Percentiles rank a stretch among this genome's conserved stretches.
Evolutionary conservation across 2,113 vertebrate genomes (phyloP).

Genomic region (Engystomops pustulosus): DNA sequence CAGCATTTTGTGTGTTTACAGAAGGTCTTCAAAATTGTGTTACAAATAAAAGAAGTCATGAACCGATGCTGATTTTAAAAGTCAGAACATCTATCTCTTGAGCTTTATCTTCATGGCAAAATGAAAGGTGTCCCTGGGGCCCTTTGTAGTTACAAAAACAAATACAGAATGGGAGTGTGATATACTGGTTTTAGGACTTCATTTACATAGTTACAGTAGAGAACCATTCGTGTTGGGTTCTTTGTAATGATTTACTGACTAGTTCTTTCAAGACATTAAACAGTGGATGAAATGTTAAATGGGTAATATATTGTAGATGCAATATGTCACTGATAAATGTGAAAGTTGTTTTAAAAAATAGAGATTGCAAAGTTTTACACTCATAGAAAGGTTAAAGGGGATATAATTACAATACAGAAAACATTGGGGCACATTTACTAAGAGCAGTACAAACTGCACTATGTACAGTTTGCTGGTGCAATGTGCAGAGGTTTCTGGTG

Average conservation of each 20-base stretch:
- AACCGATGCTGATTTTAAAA: neutral
- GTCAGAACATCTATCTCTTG: neutral
- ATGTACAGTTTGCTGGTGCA: no score
- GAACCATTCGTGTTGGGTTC: neutral
- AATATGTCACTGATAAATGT: neutral
- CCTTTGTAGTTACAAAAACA: neutral
- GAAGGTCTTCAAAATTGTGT: neutral
- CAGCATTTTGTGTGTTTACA: neutral
- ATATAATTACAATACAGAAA: no score
- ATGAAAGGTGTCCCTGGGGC: neutral
- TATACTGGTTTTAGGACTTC: neutral
- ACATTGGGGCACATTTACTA: no score
- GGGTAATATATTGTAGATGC: neutral
- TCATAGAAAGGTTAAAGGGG: no score
- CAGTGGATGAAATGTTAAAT: neutral
- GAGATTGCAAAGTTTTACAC: no score
- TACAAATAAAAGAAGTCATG: neutral
- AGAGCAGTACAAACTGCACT: no score
- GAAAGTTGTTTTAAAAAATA: no score
- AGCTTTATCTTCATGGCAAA: neutral
- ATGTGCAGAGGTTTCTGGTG: no score
- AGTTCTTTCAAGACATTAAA: neutral
- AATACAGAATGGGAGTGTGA: neutral
- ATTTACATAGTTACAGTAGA: neutral
- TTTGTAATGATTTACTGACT: neutral